These are phyloP conservation scores for Stenichneumon culpator DNA, from an alignment of 2,888 invertebrate species.

Conservation along the genomic window DNA sequence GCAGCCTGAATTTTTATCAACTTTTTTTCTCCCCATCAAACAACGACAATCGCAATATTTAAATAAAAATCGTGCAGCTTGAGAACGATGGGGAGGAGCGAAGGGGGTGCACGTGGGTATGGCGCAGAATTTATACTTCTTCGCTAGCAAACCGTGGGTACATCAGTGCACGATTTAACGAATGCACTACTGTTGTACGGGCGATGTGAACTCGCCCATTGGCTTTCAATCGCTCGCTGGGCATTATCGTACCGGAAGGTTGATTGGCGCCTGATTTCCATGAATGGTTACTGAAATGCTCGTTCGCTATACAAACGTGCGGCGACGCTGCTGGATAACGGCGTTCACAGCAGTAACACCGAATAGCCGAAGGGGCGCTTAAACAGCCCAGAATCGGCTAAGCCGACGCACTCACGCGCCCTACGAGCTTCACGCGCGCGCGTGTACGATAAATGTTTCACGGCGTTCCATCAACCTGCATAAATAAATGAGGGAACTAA, in stretches of 20 bases:
- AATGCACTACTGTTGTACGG: background rate
- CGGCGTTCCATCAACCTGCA: constrained; percentile 23
- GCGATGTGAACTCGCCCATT: constrained; percentile 32
- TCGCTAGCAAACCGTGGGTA: background rate
- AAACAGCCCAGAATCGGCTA: background rate
- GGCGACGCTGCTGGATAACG: constrained; percentile 6
- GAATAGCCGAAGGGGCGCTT: background rate
- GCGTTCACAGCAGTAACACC: background rate
- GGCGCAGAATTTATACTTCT: background rate
- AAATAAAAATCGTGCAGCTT: background rate
- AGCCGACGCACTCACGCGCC: background rate
- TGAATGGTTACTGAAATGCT: constrained; percentile 62
- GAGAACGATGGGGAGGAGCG: background rate
- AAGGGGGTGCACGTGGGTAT: background rate
- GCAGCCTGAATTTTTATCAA: background rate
- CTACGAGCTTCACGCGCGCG: background rate
- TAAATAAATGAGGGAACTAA: constrained; percentile 30
- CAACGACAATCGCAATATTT: background rate
- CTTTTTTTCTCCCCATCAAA: background rate
- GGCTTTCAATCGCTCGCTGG: constrained; percentile 53
- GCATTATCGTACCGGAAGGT: constrained; percentile 56
- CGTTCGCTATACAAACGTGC: constrained; percentile 49
- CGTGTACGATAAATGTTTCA: constrained; percentile 9
- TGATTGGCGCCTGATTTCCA: constrained; percentile 61
- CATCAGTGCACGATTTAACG: constrained; percentile 14